Evolutionary conservation across 2,888 invertebrate genomes (phyloP), one percentile per base, ranked within the genome.

Genomic region (Temnothorax rugatulus): DNA sequence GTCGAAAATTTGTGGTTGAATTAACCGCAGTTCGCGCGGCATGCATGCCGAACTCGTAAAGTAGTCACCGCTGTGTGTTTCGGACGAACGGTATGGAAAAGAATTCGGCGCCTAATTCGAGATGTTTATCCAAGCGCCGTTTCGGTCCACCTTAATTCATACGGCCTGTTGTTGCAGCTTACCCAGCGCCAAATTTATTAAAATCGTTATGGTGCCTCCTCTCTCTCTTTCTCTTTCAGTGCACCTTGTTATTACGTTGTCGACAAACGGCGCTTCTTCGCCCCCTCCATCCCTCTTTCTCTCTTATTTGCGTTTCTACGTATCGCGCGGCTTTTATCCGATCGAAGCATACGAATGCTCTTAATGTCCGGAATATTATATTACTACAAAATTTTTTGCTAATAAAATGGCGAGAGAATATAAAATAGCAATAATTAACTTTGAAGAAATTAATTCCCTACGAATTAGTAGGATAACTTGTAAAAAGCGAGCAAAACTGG

Each of bases 141-240:
- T 90, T 88, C 91, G 88, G 91, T 92, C 90, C 91, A 93, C 93
- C 92, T 94, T 95, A 94, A 95, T 95, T 95, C 94, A 94, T 94
- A 93, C 93, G 85, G 89, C 89, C 92, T 95, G 94, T 95, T 95
- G 94, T 94, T 94, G 92, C 93, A 95, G 93, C 94, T 94, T 94
- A 94, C 92, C 89, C 90, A 89, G 91, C 90, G 91, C 87, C 91
- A 93, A 95, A 95, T 94, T 95, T 95, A 94, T 94, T 93, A 93
- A 94, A 94, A 93, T 93, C 90, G 91, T 92, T 92, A 92, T 86
- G 90, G 86, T 87, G 84, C 86, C 47, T 4, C 9, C 34, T 21
- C 38, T 41, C 34, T 52, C 54, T 54, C 15, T 21, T 21, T 77
- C 50, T 57, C 64, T 54, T 38, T 47, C 76, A 52, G 54, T n/a